Evolutionary conservation across 2,888 invertebrate species (phyloP).

Genomic region (Tenthredo distinguenda): DNA sequence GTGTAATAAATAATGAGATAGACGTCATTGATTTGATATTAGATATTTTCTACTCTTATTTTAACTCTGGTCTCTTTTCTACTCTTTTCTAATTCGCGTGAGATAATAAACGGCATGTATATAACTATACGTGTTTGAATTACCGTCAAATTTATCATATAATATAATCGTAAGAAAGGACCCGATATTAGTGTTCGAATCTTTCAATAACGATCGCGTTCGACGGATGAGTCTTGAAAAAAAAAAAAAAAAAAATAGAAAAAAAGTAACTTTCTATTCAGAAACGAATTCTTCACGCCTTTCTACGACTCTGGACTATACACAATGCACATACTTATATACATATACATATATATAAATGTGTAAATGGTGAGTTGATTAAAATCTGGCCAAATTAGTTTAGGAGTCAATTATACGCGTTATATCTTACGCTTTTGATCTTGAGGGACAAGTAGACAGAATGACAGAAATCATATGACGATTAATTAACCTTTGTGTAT

Average conservation of each 20-base stretch:
- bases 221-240: neutral
- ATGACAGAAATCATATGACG: slow-evolving; percentile 30
- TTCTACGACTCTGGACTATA: neutral
- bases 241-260: neutral
- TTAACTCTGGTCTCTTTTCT: neutral
- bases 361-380: neutral
- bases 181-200: too few relatives aligned
- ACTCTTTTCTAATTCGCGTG: neutral
- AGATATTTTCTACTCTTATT: neutral
- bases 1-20: slow-evolving; percentile 2
- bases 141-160: neutral
- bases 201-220: neutral
- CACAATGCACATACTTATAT: neutral
- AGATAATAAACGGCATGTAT: too few relatives aligned
- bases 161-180: neutral
- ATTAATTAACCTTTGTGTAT: slow-evolving; percentile 25
- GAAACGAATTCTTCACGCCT: neutral
- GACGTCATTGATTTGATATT: slow-evolving; percentile 2
- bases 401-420: slow-evolving; percentile 28
- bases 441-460: slow-evolving; percentile 32
- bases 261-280: neutral
- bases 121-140: neutral
- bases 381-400: slow-evolving; percentile 29
- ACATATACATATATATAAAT: neutral
- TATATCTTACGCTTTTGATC: slow-evolving; percentile 6